Evolutionary conservation across 2,888 invertebrate genomes (phyloP), one percentile per base, ranked within the genome.

Genomic region (Atethmia centrago): DNA sequence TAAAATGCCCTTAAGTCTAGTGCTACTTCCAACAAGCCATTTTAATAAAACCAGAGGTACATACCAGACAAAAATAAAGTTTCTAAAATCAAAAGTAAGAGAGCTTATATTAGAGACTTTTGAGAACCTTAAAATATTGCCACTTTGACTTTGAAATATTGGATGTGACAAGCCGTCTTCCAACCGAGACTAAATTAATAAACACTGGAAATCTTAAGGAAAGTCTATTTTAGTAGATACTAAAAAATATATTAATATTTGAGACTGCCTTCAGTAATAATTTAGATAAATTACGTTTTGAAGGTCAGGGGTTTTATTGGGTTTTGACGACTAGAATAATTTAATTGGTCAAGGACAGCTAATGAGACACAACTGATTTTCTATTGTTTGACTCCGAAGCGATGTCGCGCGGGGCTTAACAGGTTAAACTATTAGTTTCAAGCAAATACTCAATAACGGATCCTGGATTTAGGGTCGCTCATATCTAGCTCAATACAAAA

Each of bases 161-260:
- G 9, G n/a, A 42, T 47, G 31, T 58, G 63, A 56, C 67, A 59
- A 14, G 31, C 28, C 49, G 1, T 36, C n/a, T 14, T 16, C 25
- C 9, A 49, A 31, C 21, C 16, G 14, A 65, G 16, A 28, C 36
- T 9, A 55, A 76, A 49, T 64, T 68, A 68, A 64, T 68, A 64
- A 66, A 47, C 0, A 40, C 25, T 25, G 45, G 0, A 49, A 81
- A 75, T 82, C 51, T 59, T 42, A 28, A 53, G 21, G 14, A 14
- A 64, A 40, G 36, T 65, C 36, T 67, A 51, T 68, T 80, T 65
- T 55, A 49, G 53, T 56, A 42, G 42, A 14, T 56, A 49, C 21
- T 47, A 40, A 75, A 75, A 31, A 51, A 14, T 53, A 74, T 21
- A 40, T 61, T 47, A 64, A 71, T 51, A 45, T 65, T 65, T 36